phyloP scores from a whole-genome alignment of 2,113 vertebrate species.

The Hydropotes inermis region DNA sequence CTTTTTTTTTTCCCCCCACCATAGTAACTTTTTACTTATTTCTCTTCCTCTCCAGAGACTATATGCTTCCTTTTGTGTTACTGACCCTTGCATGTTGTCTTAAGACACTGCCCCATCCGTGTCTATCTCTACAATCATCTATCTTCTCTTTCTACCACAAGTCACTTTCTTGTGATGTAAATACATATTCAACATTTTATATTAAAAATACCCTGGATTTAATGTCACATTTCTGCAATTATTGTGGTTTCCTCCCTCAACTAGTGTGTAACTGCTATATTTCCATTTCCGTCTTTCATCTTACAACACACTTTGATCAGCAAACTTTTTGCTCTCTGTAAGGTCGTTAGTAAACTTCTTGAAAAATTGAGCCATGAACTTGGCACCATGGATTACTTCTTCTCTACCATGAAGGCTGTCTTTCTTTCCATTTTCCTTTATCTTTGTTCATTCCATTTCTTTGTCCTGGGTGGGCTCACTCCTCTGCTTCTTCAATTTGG shows the following conservation, averaged over 20 bases:
- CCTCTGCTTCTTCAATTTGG: neutral
- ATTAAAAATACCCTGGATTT: neutral
- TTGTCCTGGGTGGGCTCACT: neutral
- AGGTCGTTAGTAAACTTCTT: neutral
- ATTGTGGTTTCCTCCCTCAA: neutral
- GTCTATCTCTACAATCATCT: neutral
- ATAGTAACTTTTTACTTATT: neutral
- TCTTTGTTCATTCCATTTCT: neutral
- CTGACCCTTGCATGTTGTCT: neutral
- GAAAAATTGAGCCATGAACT: neutral
- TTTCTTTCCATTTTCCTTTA: neutral
- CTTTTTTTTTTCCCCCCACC: neutral
- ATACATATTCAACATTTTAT: neutral
- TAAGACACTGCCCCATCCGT: neutral
- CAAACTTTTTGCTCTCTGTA: neutral
- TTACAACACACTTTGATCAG: neutral
- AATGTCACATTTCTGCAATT: neutral
- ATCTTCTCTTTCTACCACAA: neutral
- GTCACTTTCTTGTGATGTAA: neutral
- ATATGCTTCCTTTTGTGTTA: neutral
- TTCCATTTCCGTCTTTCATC: neutral
- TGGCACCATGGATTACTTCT: neutral
- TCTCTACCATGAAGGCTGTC: neutral
- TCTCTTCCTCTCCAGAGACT: neutral
- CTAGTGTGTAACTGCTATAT: neutral